Base-by-base conservation (phyloP, 2,113 vertebrate species). In the Mohoua ochrocephala region DNA sequence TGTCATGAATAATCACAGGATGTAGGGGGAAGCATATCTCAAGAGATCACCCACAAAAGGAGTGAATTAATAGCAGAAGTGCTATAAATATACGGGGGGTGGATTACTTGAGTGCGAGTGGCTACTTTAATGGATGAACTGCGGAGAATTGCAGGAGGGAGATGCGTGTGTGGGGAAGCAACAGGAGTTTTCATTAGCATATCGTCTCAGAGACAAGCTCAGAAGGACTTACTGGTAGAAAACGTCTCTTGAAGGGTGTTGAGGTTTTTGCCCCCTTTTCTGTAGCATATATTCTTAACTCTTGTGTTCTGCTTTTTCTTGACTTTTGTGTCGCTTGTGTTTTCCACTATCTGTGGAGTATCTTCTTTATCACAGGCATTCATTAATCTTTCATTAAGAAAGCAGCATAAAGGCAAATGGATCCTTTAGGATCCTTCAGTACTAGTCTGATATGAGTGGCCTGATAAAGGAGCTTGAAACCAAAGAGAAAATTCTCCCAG, bases 11-110 rank as follows among this genome's bases (percentile, higher is more conserved):
- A 92, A 88, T 77, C 21, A 77, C 82, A 94, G 93, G 82, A 93
- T 96, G 83, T 37, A 81, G 27, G 44, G 56, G 56, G 41, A 76
- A 77, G 35, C 27, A 27, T 87, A 82, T 96, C 87, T 96, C 74
- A 73, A 71, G 70, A 93, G 53, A 91, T 77, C 67, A 85, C 50
- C 42, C 75, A 87, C 68, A 79, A 59, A 91, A 91, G 84, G 63
- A 93, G 82, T 71, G 47, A 96, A 91, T 87, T 93, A 93, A 85
- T 88, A 96, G 65, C 67, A 90, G 33, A 81, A 93, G 13, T 63
- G 23, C 82, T 83, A 91, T 80, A 95, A 91, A 91, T 86, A 83
- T 52, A 23, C 23, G 56, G 21, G 23, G 26, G 7, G 2, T 87
- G 23, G 22, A 60, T 76, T 22, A 35, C 44, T 82, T 4, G 39